Evolutionary conservation across 92 coral and sea anemone species (phyloP), one percentile per base, ranked within the genome.

Genomic region (Porites divaricata): DNA sequence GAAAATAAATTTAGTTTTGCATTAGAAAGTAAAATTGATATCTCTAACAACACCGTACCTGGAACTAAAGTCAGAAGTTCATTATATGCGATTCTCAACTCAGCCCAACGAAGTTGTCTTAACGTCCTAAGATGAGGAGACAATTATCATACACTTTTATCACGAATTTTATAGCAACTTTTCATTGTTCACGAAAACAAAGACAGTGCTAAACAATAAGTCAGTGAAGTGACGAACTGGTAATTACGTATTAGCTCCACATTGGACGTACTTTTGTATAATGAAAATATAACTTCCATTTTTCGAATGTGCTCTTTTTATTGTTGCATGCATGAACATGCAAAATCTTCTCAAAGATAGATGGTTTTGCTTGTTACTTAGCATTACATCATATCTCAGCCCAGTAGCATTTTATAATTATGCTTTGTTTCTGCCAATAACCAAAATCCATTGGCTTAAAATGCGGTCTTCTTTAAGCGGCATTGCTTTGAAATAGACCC

Each of bases 171-270:
- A 35, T 72, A 73, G 73, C 63, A 72, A 72, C 79, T 72, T 72
- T 64, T 56, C 19, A 72, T 82, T 82, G 79, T 82, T 20, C 69
- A 17, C 21, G 13, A 48, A 45, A 48, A 82, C 86, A 72, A 82
- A 70, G 48, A 82, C 26, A 52, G 48, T 68, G 76, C 26, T 68
- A 69, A 71, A 61, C 24, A 63, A 82, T 48, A 72, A 41, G 72
- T 21, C 86, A 61, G 19, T 16, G 86, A 72, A 63, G 86, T 82
- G 79, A 56, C 79, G 20, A 81, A 72, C 63, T 45, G 15, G 79
- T 62, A 82, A 82, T 82, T 82, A 82, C 48, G 61, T 68, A 62
- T 62, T 14, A 72, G 14, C 59, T 53, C 11, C 15, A 13, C 41
- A 2, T 49, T 17, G 67, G 23, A 41, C 14, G 85, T 24, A 35